Percentiles rank a stretch among this genome's conserved stretches.
phyloP scores from a whole-genome alignment of 2,797 vertebrate genomes.

The Carapus acus region DNA sequence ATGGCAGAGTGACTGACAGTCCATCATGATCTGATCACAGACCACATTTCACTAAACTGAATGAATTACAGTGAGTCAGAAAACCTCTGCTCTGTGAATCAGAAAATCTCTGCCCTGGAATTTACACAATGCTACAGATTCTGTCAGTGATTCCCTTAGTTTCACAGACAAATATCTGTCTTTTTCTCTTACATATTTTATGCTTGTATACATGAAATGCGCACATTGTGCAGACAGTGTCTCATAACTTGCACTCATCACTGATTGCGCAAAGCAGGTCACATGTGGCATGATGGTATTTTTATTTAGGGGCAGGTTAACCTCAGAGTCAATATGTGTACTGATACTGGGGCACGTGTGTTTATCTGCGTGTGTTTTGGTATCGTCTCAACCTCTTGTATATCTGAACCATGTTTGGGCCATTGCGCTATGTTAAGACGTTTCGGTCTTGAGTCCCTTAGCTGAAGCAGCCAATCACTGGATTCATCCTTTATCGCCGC shows the following conservation, averaged over 20 bases:
- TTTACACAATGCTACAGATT: background rate
- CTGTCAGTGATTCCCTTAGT: background rate
- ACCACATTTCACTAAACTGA: slow-evolving; percentile 33
- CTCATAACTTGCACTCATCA: no score
- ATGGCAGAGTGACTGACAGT: slow-evolving; percentile 25
- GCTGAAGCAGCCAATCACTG: background rate
- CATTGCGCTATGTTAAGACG: background rate
- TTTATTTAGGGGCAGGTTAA: no score
- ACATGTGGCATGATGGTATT: no score
- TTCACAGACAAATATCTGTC: background rate
- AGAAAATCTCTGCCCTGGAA: slow-evolving; percentile 6
- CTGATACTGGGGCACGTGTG: background rate
- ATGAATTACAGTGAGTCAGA: slow-evolving; percentile 42
- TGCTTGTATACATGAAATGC: background rate
- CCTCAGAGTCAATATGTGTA: slow-evolving; percentile 1
- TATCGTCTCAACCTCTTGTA: slow-evolving; percentile 1
- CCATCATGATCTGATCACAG: slow-evolving; percentile 35
- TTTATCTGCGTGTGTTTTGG: no score
- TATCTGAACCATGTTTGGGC: slow-evolving; percentile 9
- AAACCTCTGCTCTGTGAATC: no score
- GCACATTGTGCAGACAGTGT: background rate
- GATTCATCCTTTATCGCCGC: background rate
- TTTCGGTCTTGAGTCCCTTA: slow-evolving; percentile 1
- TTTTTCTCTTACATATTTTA: background rate
- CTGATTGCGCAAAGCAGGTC: no score